Base-by-base conservation (phyloP, 2,797 vertebrate genomes). In the Trachurus trachurus region DNA sequence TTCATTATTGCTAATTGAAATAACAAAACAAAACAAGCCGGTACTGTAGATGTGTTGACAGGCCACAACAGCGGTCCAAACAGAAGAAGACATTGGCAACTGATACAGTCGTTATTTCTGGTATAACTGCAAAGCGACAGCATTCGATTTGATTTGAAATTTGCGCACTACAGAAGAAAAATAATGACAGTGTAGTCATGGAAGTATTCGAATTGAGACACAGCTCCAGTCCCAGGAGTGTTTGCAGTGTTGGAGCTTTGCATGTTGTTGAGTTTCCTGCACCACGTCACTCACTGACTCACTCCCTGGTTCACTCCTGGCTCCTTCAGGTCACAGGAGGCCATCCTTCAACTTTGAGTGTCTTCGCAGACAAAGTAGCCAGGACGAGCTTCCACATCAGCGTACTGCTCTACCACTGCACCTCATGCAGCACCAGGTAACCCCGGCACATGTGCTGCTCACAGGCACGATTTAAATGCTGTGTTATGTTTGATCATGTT, bases 331-430 rank as follows among this genome's bases (percentile, higher is more conserved):
- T 88, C 94, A 97, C 66, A 96, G 97, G 89, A 97, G 97, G 87
- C 96, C 98, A n/a, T 99, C 98, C 83, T 99, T 99, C 93, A 99
- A 99, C 93, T 99, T 99, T 1, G 98, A 99, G 97, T 99, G 98
- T 96, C 96, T 99, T 92, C 97, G 98, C 71, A 95, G 98, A 84
- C 98, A 99, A 83, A 94, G 96, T 90, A 99, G 98, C 94, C 97
- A 98, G 79, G 98, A 99, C 8, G 97, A 99, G 74, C 94, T 97
- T 86, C 96, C 96, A 1, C 97, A 97, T 89, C 97, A 97, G 86
- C 97, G 94, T 78, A 97, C 98, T 0, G 98, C 98, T 88, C 95
- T 99, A 76, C 98, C 98, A 0, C 94, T 99, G 82, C 98, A 99
- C 93, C 95, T 99, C 84, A 98, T 99, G 97, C 98, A 99, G 88